Base-by-base conservation (phyloP, 2,797 vertebrate genomes). In the Rallus crepitans region DNA sequence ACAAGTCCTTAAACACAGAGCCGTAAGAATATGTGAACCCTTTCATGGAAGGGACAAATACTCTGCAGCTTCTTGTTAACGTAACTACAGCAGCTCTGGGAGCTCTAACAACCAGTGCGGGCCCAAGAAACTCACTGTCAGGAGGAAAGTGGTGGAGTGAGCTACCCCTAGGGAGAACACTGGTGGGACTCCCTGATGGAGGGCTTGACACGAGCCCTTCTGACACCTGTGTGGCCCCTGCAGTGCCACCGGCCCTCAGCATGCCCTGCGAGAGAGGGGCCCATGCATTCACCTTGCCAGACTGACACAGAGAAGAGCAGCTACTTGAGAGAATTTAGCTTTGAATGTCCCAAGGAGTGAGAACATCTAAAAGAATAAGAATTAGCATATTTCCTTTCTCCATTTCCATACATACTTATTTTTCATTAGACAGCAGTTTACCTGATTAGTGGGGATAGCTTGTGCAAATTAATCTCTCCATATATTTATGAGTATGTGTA, bases 361-460 rank as follows among this genome's bases (percentile, higher is more conserved):
- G 40, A 72, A n/a, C 3, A 0, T 48, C 50, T 76, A 10, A 76
- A 63, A 76, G 85, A 83, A 14, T 30, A 35, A 60, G 40, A 66
- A 68, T 61, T 60, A 17, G 0, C 28, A 57, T 30, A 33, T 80
- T 80, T 18, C 6, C 42, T 77, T 80, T 71, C 77, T 87, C 50
- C 12, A 11, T 63, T 81, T 30, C 42, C 50, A 12, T 60, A 16
- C 37, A 27, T 31, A 31, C 61, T 64, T 27, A 39, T 14, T 75
- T 87, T 90, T 86, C 59, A 45, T 94, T 92, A 89, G 37, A 55
- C 89, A 73, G 57, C 60, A 64, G 35, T 73, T 89, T 77, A 79
- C 28, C 31, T 2, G 1, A 35, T 71, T 39, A 89, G 1, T 59
- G 68, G 56, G 73, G 45, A 91, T 88, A 89, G 20, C n/a, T 71